Evolutionary conservation across 35 echinoderm and acorn worm genomes (phyloP), one percentile per base, ranked within the genome.

Genomic region (Apostichopus japonicus): DNA sequence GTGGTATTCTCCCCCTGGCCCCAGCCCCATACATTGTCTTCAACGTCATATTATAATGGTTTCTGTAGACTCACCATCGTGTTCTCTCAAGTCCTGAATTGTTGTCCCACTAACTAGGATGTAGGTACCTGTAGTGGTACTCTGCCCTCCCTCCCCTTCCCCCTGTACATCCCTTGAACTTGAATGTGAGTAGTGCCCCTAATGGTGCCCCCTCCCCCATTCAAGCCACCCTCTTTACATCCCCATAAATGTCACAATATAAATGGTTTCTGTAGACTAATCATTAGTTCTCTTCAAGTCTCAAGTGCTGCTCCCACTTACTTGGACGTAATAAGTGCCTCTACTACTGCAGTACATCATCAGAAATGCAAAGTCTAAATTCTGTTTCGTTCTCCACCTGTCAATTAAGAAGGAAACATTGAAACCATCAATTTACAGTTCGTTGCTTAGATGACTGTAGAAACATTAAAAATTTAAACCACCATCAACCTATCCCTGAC

Each of bases 381-480:
- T 98, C 65, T 98, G 97, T 77, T 98, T 98, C 44, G 97, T 98
- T 89, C 97, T 98, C 97, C 97, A 98, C 78, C 97, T 98, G 65
- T n/a, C 78, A 72, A 97, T 65, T 17, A 79, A 55, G 27, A 83
- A 83, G 79, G 13, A 83, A 83, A 3, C 81, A 84, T 7, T 24
- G 53, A 84, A n/a, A 84, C 81, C 54, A 57, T 84, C 17, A 23
- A 55, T 84, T 84, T 84, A 55, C 81, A 84, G 4, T 24, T 84
- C 10, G 17, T n/a, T 57, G 53, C 81, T 54, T 55, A 55, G 23
- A 58, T 57, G 81, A 84, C 81, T 55, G 81, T 58, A 24, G 22
- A 51, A 72, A 72, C 86, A 89, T 89, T 89, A 53, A 89, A 56
- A 84, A 84, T 57, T 84, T 54, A 57, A 84, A 10, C 6, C 56